Conservation (phyloP, 2,888 invertebrate genomes). For the Leptarthrus brevirostris region DNA sequence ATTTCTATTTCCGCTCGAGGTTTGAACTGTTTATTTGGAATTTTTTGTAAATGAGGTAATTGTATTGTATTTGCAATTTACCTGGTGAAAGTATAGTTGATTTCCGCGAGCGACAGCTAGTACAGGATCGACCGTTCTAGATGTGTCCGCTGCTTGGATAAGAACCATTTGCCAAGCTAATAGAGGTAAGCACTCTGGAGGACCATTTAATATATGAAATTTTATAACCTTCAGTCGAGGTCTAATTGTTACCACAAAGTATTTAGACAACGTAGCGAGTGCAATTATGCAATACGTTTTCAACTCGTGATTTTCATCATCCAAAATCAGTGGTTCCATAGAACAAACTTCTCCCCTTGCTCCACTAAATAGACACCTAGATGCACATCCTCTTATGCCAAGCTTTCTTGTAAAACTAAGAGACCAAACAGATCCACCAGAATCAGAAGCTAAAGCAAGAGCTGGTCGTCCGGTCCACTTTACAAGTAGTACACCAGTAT, state of each 20-base stretch:
- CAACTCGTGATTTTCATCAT: conserved; percentile 72
- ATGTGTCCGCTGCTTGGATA: conserved; percentile 77
- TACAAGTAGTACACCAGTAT: conserved; percentile 82
- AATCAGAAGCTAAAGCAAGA: conserved; percentile 86
- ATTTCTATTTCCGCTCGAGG: too few species aligned
- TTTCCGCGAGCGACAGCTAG: conserved; percentile 89
- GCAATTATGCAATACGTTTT: conserved; percentile 85
- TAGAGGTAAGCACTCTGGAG: conserved; percentile 84
- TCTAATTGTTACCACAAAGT: conserved; percentile 81
- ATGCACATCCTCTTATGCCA: conserved; percentile 88
- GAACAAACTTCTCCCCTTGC: conserved; percentile 93
- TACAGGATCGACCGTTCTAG: conserved; percentile 82
- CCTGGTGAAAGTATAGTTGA: conserved; percentile 87
- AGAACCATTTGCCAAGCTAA: conserved; percentile 93
- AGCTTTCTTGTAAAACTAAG: conserved; percentile 88
- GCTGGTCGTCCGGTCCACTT: conserved; percentile 76
- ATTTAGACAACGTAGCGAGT: conserved; percentile 89
- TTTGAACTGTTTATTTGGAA: too few species aligned
- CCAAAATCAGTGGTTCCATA: conserved; percentile 74
- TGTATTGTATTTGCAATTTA: conserved; percentile 58
- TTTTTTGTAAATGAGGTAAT: too few species aligned
- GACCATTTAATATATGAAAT: conserved; percentile 80
- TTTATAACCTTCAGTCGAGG: conserved; percentile 83
- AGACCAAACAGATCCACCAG: conserved; percentile 96
- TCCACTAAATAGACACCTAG: conserved; percentile 95